Conservation (phyloP, 92 coral and sea anemone species). For the Meandrina meandrites region DNA sequence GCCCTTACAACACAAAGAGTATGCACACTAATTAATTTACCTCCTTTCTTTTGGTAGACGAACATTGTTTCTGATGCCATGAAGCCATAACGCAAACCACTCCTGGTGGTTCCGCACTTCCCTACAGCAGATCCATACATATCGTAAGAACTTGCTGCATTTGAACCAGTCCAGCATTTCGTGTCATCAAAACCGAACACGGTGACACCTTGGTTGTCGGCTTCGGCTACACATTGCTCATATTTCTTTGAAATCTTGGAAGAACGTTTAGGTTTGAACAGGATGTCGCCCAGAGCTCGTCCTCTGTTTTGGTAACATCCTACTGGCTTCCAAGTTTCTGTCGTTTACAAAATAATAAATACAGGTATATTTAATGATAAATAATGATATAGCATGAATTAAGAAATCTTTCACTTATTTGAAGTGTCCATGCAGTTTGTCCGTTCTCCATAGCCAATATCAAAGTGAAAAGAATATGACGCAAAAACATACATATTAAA, state of each 20-base stretch:
- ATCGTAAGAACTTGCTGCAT: neutral
- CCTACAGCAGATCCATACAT: neutral
- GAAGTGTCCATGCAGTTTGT: no score
- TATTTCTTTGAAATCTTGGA: neutral
- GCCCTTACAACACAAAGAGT: neutral
- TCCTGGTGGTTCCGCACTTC: neutral
- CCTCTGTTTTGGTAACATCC: constrained; percentile 23
- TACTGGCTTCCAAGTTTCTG: neutral
- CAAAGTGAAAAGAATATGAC: no score
- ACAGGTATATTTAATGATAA: no score
- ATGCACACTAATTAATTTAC: neutral
- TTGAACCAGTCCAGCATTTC: constrained; percentile 6
- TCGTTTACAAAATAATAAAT: neutral
- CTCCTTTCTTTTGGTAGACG: neutral
- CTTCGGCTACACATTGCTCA: neutral
- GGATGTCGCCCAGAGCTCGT: neutral
- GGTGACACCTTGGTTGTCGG: neutral
- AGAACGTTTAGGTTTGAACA: neutral
- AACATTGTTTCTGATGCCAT: neutral
- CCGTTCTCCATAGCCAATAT: no score
- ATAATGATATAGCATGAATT: no score
- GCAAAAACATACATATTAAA: no score
- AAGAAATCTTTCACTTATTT: no score
- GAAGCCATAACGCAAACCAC: neutral
- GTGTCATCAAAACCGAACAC: constrained; percentile 6